Percentiles rank a stretch among this genome's conserved stretches.
Evolutionary conservation across 2,113 vertebrate species (phyloP).

Genomic region (Oncorhynchus masou): DNA sequence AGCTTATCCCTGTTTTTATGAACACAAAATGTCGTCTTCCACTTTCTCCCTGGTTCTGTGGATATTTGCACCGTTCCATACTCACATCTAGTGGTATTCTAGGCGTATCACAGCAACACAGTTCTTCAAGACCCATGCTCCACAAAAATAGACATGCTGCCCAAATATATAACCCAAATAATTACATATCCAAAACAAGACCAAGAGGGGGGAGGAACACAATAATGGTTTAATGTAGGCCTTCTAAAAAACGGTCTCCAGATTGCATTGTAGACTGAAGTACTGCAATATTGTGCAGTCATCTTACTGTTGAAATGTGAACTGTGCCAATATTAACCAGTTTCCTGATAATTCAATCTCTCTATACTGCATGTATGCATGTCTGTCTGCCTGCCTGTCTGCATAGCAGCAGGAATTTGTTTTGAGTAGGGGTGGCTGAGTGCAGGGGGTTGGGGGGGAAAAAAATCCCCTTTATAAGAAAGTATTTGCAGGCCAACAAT

Average conservation of each 20-base stretch:
- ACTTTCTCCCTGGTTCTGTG: background rate
- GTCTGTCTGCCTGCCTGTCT: background rate
- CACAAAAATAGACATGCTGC: background rate
- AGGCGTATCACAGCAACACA: background rate
- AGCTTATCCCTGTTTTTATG: background rate
- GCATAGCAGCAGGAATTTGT: background rate
- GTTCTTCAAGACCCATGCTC: too few species aligned
- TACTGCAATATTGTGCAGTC: too few species aligned
- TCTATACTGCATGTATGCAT: background rate
- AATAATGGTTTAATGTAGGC: too few species aligned
- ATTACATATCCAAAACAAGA: background rate
- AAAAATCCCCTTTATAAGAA: too few species aligned
- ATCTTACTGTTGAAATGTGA: background rate
- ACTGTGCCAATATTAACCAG: background rate
- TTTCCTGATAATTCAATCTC: background rate
- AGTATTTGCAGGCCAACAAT: too few species aligned
- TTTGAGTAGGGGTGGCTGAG: too few species aligned
- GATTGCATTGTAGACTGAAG: too few species aligned
- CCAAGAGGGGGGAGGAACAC: too few species aligned
- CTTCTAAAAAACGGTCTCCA: too few species aligned
- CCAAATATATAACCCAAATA: background rate
- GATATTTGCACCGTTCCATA: background rate
- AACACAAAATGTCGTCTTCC: background rate
- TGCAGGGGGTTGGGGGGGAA: too few species aligned
- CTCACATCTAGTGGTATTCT: constrained; percentile 39